A percentile compares a stretch with the other conserved stretches of the same genome.
phyloP scores from a whole-genome alignment of 1,140 invertebrate genomes.

The Zeugodacus cucurbitae region DNA sequence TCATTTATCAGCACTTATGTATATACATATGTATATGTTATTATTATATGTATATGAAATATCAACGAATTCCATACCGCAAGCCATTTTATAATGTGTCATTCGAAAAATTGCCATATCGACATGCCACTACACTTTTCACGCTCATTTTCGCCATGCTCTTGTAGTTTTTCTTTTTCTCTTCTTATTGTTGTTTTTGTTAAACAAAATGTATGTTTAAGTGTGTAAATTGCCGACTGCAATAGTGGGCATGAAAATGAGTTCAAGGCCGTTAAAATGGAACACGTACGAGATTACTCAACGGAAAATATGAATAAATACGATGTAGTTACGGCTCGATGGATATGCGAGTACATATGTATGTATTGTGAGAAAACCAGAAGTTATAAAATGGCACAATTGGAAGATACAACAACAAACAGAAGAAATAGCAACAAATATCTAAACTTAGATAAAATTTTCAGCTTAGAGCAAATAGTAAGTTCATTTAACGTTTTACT shows the following conservation, averaged over 20 bases:
- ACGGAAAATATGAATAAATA: background rate
- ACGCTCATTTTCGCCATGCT: background rate
- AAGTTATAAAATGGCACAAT: background rate
- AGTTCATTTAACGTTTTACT: background rate
- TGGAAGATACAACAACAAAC: too few species aligned
- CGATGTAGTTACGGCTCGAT: background rate
- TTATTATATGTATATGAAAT: background rate
- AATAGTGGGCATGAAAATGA: constrained; percentile 48
- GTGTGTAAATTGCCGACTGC: background rate
- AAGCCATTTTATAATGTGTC: background rate
- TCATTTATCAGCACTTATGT: background rate
- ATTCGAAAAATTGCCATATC: background rate
- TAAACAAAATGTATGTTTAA: background rate
- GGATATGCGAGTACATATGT: background rate
- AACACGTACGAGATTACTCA: constrained; percentile 42
- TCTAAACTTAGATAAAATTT: background rate
- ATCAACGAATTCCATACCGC: background rate
- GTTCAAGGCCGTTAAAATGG: constrained; percentile 59
- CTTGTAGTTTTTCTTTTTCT: background rate
- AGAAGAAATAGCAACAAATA: background rate
- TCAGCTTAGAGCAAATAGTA: background rate
- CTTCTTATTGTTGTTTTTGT: background rate
- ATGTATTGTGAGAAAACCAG: background rate
- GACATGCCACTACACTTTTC: background rate
- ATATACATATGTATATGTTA: background rate